Evolutionary conservation across 2,888 invertebrate genomes (phyloP).

Genomic region (Callimorpha dominula): DNA sequence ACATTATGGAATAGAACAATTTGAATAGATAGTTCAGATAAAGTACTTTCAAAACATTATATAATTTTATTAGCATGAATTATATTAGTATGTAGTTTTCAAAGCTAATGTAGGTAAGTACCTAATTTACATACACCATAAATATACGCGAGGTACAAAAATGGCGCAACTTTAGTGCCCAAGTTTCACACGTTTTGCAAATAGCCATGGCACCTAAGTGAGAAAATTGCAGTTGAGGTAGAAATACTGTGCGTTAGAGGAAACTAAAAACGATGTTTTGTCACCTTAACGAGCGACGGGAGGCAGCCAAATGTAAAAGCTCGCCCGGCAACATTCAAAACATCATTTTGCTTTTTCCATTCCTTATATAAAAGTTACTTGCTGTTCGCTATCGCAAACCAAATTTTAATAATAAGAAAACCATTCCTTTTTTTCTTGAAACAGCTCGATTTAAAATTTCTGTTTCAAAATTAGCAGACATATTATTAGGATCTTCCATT

Average conservation of each 20-base stretch:
- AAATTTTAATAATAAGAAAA: constrained; percentile 11
- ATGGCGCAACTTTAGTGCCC: constrained; percentile 55
- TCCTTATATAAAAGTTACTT: constrained; percentile 30
- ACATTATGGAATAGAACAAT: too few relatives aligned
- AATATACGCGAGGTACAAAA: constrained; percentile 48
- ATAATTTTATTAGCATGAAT: background rate
- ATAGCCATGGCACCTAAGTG: constrained; percentile 54
- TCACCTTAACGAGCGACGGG: constrained; percentile 66
- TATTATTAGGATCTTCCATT: background rate
- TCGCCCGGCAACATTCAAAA: constrained; percentile 57
- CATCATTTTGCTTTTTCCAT: constrained; percentile 60
- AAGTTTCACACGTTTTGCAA: constrained; percentile 61
- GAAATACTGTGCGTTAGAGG: constrained; percentile 64
- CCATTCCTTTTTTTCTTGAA: constrained; percentile 17
- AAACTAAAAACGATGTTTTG: constrained; percentile 66
- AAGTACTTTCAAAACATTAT: too few relatives aligned
- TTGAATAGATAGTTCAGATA: too few relatives aligned
- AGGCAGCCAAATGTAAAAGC: constrained; percentile 58
- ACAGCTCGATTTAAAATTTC: too few relatives aligned
- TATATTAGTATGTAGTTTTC: background rate
- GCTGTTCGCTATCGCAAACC: constrained; percentile 17
- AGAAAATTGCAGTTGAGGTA: constrained; percentile 63
- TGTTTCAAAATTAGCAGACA: too few relatives aligned
- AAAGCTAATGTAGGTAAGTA: constrained; percentile 8
- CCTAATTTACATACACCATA: constrained; percentile 22